Evolutionary conservation across 92 coral and sea anemone species (phyloP).

Genomic region (Bergia puertoricense): DNA sequence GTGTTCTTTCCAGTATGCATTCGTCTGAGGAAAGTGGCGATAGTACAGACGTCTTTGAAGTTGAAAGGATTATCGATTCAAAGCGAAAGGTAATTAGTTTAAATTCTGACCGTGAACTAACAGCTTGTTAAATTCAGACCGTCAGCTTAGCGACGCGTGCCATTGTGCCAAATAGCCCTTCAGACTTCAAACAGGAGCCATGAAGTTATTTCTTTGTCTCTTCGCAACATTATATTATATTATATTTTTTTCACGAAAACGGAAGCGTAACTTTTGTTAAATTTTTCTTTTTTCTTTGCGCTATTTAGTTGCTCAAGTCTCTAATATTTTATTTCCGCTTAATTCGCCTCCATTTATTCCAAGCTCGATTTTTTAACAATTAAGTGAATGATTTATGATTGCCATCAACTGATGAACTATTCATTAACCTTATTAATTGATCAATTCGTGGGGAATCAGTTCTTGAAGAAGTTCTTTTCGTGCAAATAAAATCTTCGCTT

Average conservation of each 20-base stretch:
- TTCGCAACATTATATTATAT: neutral
- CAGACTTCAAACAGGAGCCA: too few species aligned
- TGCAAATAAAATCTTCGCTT: neutral
- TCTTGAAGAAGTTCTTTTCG: neutral
- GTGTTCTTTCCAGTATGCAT: neutral
- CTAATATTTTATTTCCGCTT: neutral
- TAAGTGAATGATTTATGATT: too few species aligned
- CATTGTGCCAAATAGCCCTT: too few species aligned
- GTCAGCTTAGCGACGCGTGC: neutral
- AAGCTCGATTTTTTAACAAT: too few species aligned
- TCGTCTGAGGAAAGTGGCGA: neutral
- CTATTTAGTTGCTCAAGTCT: neutral
- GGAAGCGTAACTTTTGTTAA: neutral
- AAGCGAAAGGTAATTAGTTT: neutral
- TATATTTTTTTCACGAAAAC: neutral
- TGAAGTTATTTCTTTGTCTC: neutral
- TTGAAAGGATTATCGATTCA: neutral
- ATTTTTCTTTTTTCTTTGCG: neutral
- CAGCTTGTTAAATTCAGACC: neutral
- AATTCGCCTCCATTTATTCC: too few species aligned
- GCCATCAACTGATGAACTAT: neutral
- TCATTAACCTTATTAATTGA: too few species aligned
- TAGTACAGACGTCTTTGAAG: constrained; percentile 7
- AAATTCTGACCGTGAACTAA: neutral
- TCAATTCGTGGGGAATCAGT: neutral